Evolutionary conservation across 2,113 vertebrate genomes (phyloP).

Genomic region (Cairina moschata): DNA sequence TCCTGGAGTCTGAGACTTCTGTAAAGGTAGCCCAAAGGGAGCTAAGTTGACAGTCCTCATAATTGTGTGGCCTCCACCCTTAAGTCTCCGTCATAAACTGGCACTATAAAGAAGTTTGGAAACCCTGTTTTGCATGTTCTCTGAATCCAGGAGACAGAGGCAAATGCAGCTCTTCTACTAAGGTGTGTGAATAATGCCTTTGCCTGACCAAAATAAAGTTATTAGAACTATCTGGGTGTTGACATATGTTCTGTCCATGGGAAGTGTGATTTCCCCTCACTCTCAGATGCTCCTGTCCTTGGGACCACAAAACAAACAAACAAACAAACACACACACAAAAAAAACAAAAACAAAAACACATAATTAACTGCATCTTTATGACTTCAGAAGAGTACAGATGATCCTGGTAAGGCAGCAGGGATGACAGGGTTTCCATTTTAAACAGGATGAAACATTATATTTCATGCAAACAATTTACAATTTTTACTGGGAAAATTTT

Average conservation of each 20-base stretch:
- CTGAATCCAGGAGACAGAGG: not conserved
- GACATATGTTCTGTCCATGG: not conserved
- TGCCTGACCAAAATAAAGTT: not conserved
- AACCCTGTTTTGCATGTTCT: not conserved
- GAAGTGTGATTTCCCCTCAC: not conserved
- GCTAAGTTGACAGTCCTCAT: not conserved
- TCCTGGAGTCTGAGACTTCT: rapidly evolving
- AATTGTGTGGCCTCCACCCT: not conserved
- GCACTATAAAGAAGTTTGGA: not conserved
- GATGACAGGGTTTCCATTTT: not conserved
- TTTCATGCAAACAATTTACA: not conserved
- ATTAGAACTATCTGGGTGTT: not conserved
- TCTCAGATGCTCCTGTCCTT: not conserved
- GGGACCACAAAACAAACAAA: not conserved
- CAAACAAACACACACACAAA: too few relatives aligned
- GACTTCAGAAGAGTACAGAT: not conserved
- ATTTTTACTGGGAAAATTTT: not conserved
- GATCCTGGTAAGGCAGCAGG: not conserved
- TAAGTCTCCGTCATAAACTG: not conserved
- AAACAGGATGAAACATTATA: not conserved
- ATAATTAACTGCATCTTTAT: not conserved
- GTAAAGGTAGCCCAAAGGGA: not conserved
- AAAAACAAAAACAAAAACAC: too few relatives aligned
- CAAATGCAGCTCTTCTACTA: not conserved
- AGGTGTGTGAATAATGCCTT: not conserved